Base-by-base conservation (phyloP, 2,888 invertebrate genomes). In the Euplagia quadripunctaria region DNA sequence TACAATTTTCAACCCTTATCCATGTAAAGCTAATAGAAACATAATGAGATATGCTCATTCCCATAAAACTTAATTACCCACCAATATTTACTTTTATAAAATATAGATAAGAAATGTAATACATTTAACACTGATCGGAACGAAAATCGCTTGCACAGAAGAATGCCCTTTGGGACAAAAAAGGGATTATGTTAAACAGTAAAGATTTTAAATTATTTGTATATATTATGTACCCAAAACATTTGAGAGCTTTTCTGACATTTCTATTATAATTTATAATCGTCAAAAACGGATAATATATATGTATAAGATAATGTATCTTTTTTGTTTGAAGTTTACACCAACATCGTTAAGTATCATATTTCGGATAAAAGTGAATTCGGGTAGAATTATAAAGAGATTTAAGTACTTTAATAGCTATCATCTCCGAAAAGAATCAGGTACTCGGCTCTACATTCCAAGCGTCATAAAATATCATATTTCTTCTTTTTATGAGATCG, bases 381-480 rank as follows among this genome's bases (percentile, higher is more conserved):
- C 67, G 68, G 63, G 63, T 51, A 64, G 75, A 79, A 81, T 82
- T 79, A 79, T 81, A 82, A 80, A 77, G 71, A 70, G 72, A 80
- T 80, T 82, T 83, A 79, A 83, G 75, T 79, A 78, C 77, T 82
- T 83, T 81, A 82, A 81, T 81, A 75, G 78, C 76, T 70, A 65
- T 75, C 80, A 82, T 79, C 81, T 79, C 80, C 74, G 14, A 79
- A 82, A 76, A 76, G 78, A 73, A 77, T 81, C 82, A 84, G 84
- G 83, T 81, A 84, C 69, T 16, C 72, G 75, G 64, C 64, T 73
- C 78, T 74, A 72, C 73, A 74, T 87, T 85, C 85, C 82, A n/a
- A 74, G 83, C 81, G 82, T 81, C 76, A 66, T 84, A 86, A 87
- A 86, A 85, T 83, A 87, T 86, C 86, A 81, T 74, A 77, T 87